phyloP scores from a whole-genome alignment of 2,113 vertebrate genomes.

The Phoxinus phoxinus region DNA sequence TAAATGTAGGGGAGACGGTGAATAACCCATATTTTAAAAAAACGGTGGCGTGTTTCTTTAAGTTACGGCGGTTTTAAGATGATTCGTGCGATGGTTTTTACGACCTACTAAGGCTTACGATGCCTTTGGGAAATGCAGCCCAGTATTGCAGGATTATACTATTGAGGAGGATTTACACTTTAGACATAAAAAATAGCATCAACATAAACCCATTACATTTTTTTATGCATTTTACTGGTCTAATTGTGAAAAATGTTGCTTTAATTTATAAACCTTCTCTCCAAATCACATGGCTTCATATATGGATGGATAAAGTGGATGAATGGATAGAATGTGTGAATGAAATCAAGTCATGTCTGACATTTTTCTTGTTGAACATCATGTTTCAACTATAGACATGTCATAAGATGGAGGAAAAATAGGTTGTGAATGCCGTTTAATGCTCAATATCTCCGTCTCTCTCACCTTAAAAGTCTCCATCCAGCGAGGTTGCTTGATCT shows the following conservation, averaged over 20 bases:
- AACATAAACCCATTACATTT: neutral
- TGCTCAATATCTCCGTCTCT: neutral
- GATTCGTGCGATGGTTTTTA: too few relatives aligned
- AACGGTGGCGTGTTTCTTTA: too few relatives aligned
- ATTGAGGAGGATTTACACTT: neutral
- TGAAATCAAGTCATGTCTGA: too few relatives aligned
- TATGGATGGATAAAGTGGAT: neutral
- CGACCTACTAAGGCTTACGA: too few relatives aligned
- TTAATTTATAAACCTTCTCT: neutral
- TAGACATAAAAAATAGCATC: neutral
- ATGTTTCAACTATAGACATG: neutral
- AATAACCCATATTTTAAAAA: too few relatives aligned
- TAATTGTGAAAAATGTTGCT: neutral
- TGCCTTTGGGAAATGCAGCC: too few relatives aligned
- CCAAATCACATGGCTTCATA: neutral
- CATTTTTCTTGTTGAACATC: neutral
- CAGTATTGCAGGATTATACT: too few relatives aligned
- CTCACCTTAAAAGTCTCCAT: constrained; percentile 96
- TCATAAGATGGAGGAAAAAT: neutral
- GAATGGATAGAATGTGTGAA: too few relatives aligned
- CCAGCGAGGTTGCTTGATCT: constrained; percentile 97
- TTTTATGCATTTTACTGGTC: neutral
- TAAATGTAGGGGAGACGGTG: too few relatives aligned
- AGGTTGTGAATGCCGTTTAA: neutral
- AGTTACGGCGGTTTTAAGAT: too few relatives aligned